Evolutionary conservation across 2,888 invertebrate species (phyloP).

Genomic region (Branchipolynoe longqiensis): DNA sequence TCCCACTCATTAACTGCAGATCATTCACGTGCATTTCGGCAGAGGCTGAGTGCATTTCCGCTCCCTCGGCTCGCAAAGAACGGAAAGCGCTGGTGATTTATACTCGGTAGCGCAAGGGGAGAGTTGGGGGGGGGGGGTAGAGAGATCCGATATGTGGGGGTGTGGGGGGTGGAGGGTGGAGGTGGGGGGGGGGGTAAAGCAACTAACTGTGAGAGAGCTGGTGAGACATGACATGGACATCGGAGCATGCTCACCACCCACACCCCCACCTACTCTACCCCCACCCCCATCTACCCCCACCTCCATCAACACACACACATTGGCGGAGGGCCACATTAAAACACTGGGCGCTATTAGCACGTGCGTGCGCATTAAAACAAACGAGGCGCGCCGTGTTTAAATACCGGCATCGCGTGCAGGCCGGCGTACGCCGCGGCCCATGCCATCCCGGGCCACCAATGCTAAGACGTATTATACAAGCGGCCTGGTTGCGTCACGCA

Average conservation of each 20-base stretch:
- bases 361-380: constrained; percentile 53
- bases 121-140: too few species aligned
- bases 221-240: constrained; percentile 9
- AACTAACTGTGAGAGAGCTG: background rate
- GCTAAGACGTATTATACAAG: too few species aligned
- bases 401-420: constrained; percentile 48
- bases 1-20: constrained; percentile 37
- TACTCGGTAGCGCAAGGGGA: too few species aligned
- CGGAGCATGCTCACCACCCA: background rate
- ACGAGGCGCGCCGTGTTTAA: constrained; percentile 31
- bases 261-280: too few species aligned
- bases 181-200: background rate
- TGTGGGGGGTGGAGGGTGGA: too few species aligned
- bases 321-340: constrained; percentile 29
- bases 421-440: too few species aligned
- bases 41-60: constrained; percentile 40
- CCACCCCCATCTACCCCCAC: too few species aligned
- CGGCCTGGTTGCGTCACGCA: too few species aligned
- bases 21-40: constrained; percentile 46
- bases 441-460: too few species aligned
- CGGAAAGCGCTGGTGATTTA: constrained; percentile 25
- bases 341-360: constrained; percentile 46
- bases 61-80: constrained; percentile 30
- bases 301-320: background rate
- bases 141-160: too few species aligned